These are phyloP conservation scores for Lagorchestes hirsutus DNA, from an alignment of 2,797 vertebrate genomes.

Conservation along the genomic window DNA sequence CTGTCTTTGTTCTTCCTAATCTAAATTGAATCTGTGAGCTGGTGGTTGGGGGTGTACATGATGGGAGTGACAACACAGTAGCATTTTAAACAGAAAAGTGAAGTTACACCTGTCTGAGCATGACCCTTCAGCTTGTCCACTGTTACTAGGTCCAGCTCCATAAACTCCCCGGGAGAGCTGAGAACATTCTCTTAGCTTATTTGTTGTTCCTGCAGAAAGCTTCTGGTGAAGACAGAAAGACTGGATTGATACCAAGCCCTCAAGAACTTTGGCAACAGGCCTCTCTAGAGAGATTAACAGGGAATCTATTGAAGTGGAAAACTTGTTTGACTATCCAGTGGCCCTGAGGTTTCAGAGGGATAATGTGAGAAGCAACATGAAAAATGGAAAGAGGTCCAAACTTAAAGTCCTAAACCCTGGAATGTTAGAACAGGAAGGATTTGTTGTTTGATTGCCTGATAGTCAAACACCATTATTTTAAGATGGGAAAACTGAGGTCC, in stretches of 20 bases:
- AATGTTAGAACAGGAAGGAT: background rate
- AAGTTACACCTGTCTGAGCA: slow-evolving; percentile 13
- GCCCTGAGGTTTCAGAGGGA: background rate
- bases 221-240: background rate
- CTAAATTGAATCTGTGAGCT: slow-evolving; percentile 79
- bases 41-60: slow-evolving; percentile 31
- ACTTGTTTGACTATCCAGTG: background rate
- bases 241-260: background rate
- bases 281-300: background rate
- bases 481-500: background rate
- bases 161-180: background rate
- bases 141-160: background rate
- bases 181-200: background rate
- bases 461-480: background rate
- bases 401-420: background rate
- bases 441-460: background rate
- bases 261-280: background rate
- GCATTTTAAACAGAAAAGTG: slow-evolving; percentile 33
- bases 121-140: background rate
- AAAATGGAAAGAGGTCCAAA: background rate
- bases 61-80: slow-evolving; percentile 7
- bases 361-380: background rate
- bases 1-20: slow-evolving; percentile 74
- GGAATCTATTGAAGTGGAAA: background rate
- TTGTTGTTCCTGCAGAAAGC: background rate